These are phyloP conservation scores for Plagodis dolabraria DNA, from an alignment of 2,888 invertebrate genomes.

Conservation along the genomic window DNA sequence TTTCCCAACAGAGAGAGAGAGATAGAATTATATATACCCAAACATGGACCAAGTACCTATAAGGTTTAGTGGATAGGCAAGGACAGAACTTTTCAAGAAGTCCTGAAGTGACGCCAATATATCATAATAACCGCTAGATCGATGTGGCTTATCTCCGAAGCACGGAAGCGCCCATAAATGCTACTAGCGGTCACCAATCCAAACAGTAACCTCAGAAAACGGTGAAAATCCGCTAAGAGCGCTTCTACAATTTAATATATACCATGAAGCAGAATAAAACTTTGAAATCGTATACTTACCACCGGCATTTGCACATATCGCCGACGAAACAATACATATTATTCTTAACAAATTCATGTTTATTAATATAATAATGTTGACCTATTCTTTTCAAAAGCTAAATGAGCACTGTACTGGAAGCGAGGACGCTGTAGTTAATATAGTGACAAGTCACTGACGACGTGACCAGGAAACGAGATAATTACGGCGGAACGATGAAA, in stretches of 20 bases:
- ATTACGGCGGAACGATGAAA: background rate
- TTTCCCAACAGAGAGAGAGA: too few species aligned
- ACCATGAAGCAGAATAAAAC: background rate
- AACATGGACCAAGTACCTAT: too few species aligned
- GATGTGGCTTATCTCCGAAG: too few species aligned
- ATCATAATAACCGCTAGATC: too few species aligned
- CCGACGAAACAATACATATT: slow-evolving; percentile 8
- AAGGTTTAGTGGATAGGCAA: too few species aligned
- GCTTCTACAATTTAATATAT: background rate
- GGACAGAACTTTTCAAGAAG: too few species aligned
- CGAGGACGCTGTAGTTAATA: slow-evolving; percentile 12
- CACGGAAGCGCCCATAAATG: too few species aligned
- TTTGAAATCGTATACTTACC: slow-evolving; percentile 8
- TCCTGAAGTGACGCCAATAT: too few species aligned
- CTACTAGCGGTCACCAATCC: too few species aligned
- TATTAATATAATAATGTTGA: background rate
- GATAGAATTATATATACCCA: too few species aligned
- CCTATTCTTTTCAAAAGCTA: slow-evolving; percentile 13
- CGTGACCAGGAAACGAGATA: background rate
- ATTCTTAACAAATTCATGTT: slow-evolving; percentile 12
- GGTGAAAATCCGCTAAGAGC: too few species aligned
- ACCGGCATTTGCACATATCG: slow-evolving; percentile 6
- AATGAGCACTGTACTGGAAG: slow-evolving; percentile 9
- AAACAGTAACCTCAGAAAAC: too few species aligned
- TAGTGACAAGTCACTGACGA: slow-evolving; percentile 2